Evolutionary conservation across 2,888 invertebrate species (phyloP).

Genomic region (Digitonthophagus gazella): DNA sequence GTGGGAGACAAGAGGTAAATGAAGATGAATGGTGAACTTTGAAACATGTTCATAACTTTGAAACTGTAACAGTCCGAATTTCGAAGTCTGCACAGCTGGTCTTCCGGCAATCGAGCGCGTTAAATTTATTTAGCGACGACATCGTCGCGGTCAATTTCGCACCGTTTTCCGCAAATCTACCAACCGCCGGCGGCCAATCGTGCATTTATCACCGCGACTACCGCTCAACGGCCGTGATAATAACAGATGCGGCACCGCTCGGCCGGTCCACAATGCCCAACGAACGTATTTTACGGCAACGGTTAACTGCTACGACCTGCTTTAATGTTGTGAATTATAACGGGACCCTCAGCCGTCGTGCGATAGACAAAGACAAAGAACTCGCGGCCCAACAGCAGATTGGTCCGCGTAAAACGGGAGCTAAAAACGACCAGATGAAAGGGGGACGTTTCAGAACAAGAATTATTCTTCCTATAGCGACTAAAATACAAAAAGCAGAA

Average conservation of each 20-base stretch:
- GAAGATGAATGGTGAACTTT: no score
- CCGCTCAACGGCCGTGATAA: neutral
- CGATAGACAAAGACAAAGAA: neutral
- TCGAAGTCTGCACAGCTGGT: no score
- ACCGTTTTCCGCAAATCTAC: neutral
- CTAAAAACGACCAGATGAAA: neutral
- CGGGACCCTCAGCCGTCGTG: neutral
- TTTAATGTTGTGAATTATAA: neutral
- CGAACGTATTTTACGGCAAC: neutral
- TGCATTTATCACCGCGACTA: neutral
- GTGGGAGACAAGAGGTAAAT: no score
- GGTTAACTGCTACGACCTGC: neutral
- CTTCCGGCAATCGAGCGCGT: neutral
- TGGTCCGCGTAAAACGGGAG: neutral
- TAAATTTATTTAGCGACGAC: neutral
- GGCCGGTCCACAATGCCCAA: neutral
- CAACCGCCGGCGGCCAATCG: neutral
- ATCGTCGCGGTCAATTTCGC: neutral
- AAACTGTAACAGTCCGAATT: no score
- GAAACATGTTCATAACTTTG: no score
- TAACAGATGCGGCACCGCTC: neutral
- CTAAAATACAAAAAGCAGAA: neutral
- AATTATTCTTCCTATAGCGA: neutral
- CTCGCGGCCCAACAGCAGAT: neutral
- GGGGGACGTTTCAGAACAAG: neutral